phyloP scores from a whole-genome alignment of 1,140 invertebrate genomes.

The Patella vulgata region DNA sequence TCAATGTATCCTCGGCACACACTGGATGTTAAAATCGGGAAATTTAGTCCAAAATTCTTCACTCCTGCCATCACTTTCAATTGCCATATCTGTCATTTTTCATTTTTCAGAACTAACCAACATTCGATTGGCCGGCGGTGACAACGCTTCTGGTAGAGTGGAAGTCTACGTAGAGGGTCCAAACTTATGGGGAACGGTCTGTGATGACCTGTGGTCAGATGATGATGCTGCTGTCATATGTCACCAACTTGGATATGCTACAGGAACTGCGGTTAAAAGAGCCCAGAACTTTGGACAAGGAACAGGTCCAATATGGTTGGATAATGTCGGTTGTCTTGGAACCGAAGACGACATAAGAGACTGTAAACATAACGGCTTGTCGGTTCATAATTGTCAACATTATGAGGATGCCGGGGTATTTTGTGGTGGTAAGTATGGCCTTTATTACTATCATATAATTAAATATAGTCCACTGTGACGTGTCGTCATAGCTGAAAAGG shows the following conservation, averaged over 20 bases:
- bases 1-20: too few relatives aligned
- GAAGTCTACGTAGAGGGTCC: constrained; percentile 31
- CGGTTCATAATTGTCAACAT: constrained; percentile 47
- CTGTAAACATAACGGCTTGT: constrained; percentile 34
- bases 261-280: constrained; percentile 21
- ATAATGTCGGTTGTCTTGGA: constrained; percentile 45
- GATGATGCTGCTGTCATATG: constrained; percentile 33
- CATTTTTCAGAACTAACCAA: constrained; percentile 19
- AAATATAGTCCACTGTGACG: too few relatives aligned
- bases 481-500: too few relatives aligned
- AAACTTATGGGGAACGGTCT: constrained; percentile 33
- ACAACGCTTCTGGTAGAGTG: constrained; percentile 23
- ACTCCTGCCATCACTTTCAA: too few relatives aligned
- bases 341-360: constrained; percentile 36
- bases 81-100: background rate
- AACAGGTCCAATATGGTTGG: constrained; percentile 40
- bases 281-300: constrained; percentile 40
- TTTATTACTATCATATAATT: too few relatives aligned
- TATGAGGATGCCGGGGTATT: constrained; percentile 49
- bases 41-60: too few relatives aligned
- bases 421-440: constrained; percentile 21
- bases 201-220: constrained; percentile 34
- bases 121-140: constrained; percentile 21
- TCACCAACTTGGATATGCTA: constrained; percentile 16
- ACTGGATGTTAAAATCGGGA: too few relatives aligned